Base-by-base conservation (phyloP, 2,797 vertebrate species). In the Tamandua tetradactyla region DNA sequence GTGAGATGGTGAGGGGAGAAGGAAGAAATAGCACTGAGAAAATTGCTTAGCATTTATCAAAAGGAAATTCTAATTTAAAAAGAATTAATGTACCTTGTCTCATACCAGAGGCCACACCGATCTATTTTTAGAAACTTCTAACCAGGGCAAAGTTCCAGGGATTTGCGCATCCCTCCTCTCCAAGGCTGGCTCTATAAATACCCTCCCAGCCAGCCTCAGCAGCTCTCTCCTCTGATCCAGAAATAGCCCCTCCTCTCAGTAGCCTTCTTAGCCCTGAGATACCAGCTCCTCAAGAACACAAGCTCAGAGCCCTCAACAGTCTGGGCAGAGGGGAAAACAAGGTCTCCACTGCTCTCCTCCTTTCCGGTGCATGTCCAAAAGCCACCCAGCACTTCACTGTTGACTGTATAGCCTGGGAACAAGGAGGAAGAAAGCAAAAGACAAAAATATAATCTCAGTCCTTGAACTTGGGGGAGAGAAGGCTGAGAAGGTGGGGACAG, bases 141-240 rank as follows among this genome's bases (percentile, higher is more conserved):
- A 47, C 25, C 0, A 0, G 68, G 59, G 64, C 78, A 87, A 86
- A 84, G 17, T 95, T 93, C 87, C 92, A 66, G 87, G 89, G 94
- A 89, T 68, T 1, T 2, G 12, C 89, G 82, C 93, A 66, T 35
- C 72, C 75, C 49, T 10, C 64, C 84, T 82, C 89, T 87, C 78
- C 89, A 79, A 95, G 96, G 84, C 61, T 87, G 95, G 44, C 79
- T 94, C 95, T 96, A 92, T 96, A 95, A 96, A 97, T 95, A 95
- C 94, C 30, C 52, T 71, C 89, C 93, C 30, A 12, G 52, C 17
- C 3, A 0, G 91, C 80, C 90, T 79, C 79, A 30, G 78, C 75
- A 68, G 37, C 74, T 78, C 44, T 59, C 49, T 35, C 32, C 75
- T 84, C 68, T 2, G 5, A 75, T 61, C 76, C 52, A 35, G 92